A percentile compares a stretch with the other conserved stretches of the same genome.
phyloP scores from a whole-genome alignment of 2,797 vertebrate species.

The Syndactyla subalaris region DNA sequence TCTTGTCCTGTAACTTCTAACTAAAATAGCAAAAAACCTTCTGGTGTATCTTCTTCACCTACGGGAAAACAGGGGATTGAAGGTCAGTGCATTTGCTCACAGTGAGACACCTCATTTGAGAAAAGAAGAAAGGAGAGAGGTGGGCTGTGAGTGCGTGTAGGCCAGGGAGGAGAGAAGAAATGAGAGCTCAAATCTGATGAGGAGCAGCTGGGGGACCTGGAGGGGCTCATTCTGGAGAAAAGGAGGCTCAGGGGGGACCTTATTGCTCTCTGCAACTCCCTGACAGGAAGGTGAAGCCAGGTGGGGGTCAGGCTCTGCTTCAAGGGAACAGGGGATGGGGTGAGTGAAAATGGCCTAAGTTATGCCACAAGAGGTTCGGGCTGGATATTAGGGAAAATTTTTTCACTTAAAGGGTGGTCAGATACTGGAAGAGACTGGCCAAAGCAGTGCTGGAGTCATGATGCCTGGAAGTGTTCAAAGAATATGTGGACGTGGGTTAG shows the following conservation, averaged over 20 bases:
- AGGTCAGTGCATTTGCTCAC: not conserved
- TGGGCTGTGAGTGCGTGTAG: not conserved
- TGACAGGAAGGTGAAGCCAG: not conserved
- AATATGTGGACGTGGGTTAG: not conserved
- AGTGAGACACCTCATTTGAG: not conserved
- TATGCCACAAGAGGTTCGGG: not conserved
- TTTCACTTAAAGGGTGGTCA: not conserved
- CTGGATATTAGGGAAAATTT: not conserved
- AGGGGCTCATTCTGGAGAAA: not conserved
- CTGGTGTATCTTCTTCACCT: not conserved
- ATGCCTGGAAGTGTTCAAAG: not conserved
- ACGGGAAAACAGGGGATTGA: not conserved
- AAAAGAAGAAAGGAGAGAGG: not conserved
- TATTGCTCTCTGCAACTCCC: not conserved
- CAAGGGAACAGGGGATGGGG: not conserved
- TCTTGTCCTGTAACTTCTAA: not conserved
- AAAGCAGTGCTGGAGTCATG: not conserved
- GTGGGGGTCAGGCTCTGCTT: not conserved
- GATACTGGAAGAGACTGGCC: not conserved
- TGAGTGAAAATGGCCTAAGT: not conserved
- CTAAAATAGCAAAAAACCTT: not conserved
- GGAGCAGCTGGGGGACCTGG: not conserved
- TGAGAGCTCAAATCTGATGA: not conserved
- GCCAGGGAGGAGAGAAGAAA: not conserved
- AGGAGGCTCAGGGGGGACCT: not conserved